Conservation (phyloP, 2,113 vertebrate species). For the Proteles cristata region DNA sequence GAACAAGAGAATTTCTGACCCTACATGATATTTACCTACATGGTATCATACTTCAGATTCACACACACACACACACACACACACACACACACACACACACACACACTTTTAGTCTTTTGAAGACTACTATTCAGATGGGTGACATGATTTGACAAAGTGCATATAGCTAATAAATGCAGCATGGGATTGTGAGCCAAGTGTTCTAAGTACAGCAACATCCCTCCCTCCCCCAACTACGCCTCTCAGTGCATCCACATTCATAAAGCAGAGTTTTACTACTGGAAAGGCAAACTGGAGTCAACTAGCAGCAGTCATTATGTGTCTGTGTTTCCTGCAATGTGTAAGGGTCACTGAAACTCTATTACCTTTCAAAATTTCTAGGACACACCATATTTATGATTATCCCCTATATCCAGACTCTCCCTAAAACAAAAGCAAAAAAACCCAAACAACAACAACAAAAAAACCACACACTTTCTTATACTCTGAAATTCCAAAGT, state of each 20-base stretch:
- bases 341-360: background rate
- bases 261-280: accelerated
- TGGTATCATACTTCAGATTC: background rate
- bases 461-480: background rate
- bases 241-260: background rate
- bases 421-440: background rate
- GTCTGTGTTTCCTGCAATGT: background rate
- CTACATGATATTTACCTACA: background rate
- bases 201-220: background rate
- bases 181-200: background rate
- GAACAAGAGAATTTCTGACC: background rate
- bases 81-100: background rate
- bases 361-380: background rate
- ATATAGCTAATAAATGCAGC: background rate
- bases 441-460: no score
- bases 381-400: background rate
- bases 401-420: background rate
- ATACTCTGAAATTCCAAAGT: slow-evolving; percentile 54
- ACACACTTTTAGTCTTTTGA: background rate
- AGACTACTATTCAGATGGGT: background rate
- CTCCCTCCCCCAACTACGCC: background rate
- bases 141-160: background rate
- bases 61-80: no score
- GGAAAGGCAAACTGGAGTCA: background rate
- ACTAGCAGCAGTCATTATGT: accelerated